phyloP scores from a whole-genome alignment of 2,113 vertebrate species.

The Castor canadensis region DNA sequence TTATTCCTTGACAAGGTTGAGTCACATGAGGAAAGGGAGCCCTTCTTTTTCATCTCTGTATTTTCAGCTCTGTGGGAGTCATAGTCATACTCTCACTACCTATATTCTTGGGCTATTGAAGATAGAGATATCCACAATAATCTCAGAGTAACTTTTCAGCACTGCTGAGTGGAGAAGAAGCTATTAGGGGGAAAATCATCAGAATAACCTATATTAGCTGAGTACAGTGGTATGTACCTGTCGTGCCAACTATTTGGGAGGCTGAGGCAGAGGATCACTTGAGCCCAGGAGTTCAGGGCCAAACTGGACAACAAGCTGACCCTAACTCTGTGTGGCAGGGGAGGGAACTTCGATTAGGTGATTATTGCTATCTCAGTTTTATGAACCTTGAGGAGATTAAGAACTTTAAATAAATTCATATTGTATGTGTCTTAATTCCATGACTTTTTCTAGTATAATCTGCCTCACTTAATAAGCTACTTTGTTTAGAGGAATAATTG shows the following conservation, averaged over 20 bases:
- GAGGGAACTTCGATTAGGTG: not conserved
- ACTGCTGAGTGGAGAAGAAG: not conserved
- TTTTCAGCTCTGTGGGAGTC: not conserved
- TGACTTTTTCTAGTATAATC: slow-evolving; percentile 22
- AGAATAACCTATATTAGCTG: not conserved
- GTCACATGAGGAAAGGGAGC: not conserved
- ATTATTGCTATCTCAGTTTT: not conserved
- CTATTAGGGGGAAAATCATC: not conserved
- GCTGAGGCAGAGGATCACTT: too few species aligned
- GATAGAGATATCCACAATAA: not conserved
- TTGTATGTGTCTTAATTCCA: not conserved
- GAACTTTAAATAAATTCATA: not conserved
- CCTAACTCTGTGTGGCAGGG: too few species aligned
- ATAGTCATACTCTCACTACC: not conserved
- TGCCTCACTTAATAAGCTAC: not conserved
- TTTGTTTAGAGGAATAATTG: slow-evolving; percentile 5
- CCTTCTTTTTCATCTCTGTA: not conserved
- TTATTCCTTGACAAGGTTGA: slow-evolving; percentile 2
- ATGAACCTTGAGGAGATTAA: slow-evolving; percentile 10
- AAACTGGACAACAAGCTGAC: too few species aligned
- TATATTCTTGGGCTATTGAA: not conserved
- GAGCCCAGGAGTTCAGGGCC: too few species aligned
- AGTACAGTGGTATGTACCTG: too few species aligned
- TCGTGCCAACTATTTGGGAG: too few species aligned
- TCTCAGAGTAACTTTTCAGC: not conserved